Evolutionary conservation across 2,888 invertebrate species (phyloP), one percentile per base, ranked within the genome.

Genomic region (Neelides folsomi): DNA sequence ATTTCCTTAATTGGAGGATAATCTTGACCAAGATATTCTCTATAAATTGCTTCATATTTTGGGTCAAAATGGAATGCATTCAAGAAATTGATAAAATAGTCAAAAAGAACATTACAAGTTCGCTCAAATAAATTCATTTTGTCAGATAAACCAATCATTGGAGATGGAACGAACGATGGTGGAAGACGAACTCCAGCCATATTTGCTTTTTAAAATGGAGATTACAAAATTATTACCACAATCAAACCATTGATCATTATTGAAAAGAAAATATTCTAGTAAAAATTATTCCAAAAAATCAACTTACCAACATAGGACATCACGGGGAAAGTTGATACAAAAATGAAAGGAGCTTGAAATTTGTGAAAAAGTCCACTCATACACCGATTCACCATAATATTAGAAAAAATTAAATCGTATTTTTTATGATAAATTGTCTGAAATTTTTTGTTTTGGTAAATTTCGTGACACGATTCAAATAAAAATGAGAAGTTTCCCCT

Each of bases 101-200:
- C 1, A 1, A 1, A 13, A n/a, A 27, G 3, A 8, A 45, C 10
- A 27, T 45, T 45, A 19, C 19, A 2, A 3, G 27, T 15, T 27
- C 45, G 7, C 19, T 45, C n/a, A 5, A 12, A 27, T 6, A 27
- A 45, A 10, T 12, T 27, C 45, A 45, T 45, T 6, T 45, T 10
- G 27, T 45, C 34, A 3, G 45, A 34, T 3, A 34, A n/a, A 3
- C 45, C 42, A 12, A 12, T 2, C 13, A 45, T n/a, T 20, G 44
- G 44, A 40, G 15, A 10, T 2, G 53, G 49, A 2, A 44, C 40
- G 18, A 49, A 49, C 1, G 45, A 45, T 1, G 45, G 37, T 1
- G 44, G 41, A 16, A 38, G 12, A 19, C 34, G 34, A 1, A 18
- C n/a, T 5, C 53, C 53, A 5, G 27, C 27, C 27, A 27, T 5